Evolutionary conservation across 1,140 invertebrate species (phyloP), one percentile per base, ranked within the genome.

Genomic region (Chelonus insularis): DNA sequence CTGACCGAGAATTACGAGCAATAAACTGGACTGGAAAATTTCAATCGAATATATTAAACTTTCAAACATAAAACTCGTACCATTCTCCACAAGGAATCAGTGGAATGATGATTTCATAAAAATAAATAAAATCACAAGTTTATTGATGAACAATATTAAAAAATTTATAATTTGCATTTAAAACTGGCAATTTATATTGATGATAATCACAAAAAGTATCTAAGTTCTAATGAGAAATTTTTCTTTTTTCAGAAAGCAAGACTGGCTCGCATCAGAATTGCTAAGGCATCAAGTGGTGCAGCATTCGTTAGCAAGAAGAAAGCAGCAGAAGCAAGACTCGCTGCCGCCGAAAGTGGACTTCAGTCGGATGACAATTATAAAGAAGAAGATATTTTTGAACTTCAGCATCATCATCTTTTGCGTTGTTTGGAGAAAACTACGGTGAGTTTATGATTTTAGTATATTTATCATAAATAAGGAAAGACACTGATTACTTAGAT

Each of bases 261-360:
- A 65, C 85, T 99, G 77, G 96, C 97, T 39, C 87, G 97, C 65
- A 99, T 99, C 71, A 89, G 95, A 65, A 97, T 99, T 77, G 97
- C 97, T 29, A 99, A 99, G 79, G 97, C 98, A 29, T 98, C 96
- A 4, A 97, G 94, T 51, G 96, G 97, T n/a, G 96, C 96, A 4
- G 97, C 97, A 4, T 98, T 99, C 82, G 94, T 98, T 51, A 95
- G 88, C 75, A 98, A 98, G 84, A 99, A 99, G 88, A 98, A 98
- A 78, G 95, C 96, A n/a, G 95, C 95, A 1, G 97, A 99, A 78
- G 95, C 96, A 4, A 84, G 95, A 51, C 82, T 96, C 64, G 93
- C 93, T 37, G 94, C 94, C 18, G 91, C 94, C 80, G 93, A 95
- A 82, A 93, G 91, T 25, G 94, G 94, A 48, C 86, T 94, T 68